These are phyloP conservation scores for Macrosiphum euphorbiae DNA, from an alignment of 2,888 invertebrate genomes.

Conservation along the genomic window DNA sequence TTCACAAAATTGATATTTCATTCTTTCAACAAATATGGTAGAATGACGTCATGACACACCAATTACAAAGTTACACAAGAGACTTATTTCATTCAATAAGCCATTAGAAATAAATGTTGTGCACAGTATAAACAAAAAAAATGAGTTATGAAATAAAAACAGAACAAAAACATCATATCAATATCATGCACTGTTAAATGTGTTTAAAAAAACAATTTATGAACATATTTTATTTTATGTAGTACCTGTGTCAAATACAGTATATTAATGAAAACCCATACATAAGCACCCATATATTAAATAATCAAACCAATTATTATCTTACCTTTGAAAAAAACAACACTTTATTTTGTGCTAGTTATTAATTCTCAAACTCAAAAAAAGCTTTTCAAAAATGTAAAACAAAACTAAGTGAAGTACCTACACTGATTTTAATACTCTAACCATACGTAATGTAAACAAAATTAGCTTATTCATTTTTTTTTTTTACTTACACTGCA, in stretches of 20 bases:
- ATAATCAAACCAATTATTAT: conserved; percentile 40
- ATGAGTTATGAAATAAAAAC: not conserved
- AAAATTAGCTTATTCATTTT: conserved; percentile 54
- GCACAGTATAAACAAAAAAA: not conserved
- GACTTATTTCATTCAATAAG: not conserved
- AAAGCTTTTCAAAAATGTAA: conserved; percentile 60
- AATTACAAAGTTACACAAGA: not conserved
- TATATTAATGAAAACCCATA: conserved; percentile 47
- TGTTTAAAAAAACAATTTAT: not conserved
- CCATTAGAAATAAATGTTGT: not conserved
- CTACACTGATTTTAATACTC: conserved; percentile 52
- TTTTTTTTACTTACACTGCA: conserved; percentile 55
- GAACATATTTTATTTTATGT: not conserved
- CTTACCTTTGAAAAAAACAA: conserved; percentile 54
- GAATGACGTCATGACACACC: not conserved
- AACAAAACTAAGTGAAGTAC: conserved; percentile 53
- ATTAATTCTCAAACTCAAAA: conserved; percentile 55
- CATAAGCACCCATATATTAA: conserved; percentile 53
- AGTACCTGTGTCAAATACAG: conserved; percentile 51
- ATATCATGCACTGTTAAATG: not conserved
- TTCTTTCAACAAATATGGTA: not conserved
- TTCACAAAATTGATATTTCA: not conserved
- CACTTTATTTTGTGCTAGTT: conserved; percentile 21
- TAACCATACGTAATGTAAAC: conserved; percentile 56
- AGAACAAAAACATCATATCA: not conserved